phyloP scores from a whole-genome alignment of 1,140 invertebrate genomes.

The Stenopsyche tienmushanensis region DNA sequence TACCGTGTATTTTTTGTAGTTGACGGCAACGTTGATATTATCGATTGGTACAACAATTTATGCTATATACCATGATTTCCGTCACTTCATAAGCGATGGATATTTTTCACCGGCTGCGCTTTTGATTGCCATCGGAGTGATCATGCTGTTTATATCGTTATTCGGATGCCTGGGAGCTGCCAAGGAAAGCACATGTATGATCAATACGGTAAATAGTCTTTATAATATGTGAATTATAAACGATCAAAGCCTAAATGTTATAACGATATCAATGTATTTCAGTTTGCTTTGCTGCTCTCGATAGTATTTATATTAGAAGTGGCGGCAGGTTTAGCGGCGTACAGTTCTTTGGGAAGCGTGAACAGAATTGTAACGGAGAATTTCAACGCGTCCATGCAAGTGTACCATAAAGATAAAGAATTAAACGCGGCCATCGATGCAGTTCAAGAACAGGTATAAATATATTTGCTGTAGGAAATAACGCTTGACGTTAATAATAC shows the following conservation, averaged over 20 bases:
- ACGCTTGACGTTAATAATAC: background rate
- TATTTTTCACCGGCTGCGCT: slow-evolving; percentile 73
- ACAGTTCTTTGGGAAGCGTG: slow-evolving; percentile 67
- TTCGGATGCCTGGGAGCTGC: slow-evolving; percentile 82
- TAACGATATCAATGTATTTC: too few relatives aligned
- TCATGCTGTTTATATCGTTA: slow-evolving; percentile 76
- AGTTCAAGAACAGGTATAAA: slow-evolving; percentile 63
- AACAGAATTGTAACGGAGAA: slow-evolving; percentile 58
- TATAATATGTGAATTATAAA: background rate
- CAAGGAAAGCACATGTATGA: slow-evolving; percentile 79
- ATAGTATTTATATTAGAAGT: slow-evolving; percentile 80
- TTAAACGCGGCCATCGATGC: slow-evolving; percentile 61
- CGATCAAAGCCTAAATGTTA: too few relatives aligned
- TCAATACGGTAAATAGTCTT: slow-evolving; percentile 67
- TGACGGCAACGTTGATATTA: slow-evolving; percentile 73
- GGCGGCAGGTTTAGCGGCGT: slow-evolving; percentile 77
- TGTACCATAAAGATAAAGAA: slow-evolving; percentile 57
- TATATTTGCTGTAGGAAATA: background rate
- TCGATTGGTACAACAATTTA: slow-evolving; percentile 77
- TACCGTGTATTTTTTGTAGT: slow-evolving; percentile 60
- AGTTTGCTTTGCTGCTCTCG: slow-evolving; percentile 80
- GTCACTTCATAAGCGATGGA: slow-evolving; percentile 65
- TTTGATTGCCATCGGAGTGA: slow-evolving; percentile 72
- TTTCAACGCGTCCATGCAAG: slow-evolving; percentile 58
- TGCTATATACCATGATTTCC: slow-evolving; percentile 71